These are phyloP conservation scores for Dinocampus coccinellae DNA, from an alignment of 2,888 invertebrate genomes.

Conservation along the genomic window DNA sequence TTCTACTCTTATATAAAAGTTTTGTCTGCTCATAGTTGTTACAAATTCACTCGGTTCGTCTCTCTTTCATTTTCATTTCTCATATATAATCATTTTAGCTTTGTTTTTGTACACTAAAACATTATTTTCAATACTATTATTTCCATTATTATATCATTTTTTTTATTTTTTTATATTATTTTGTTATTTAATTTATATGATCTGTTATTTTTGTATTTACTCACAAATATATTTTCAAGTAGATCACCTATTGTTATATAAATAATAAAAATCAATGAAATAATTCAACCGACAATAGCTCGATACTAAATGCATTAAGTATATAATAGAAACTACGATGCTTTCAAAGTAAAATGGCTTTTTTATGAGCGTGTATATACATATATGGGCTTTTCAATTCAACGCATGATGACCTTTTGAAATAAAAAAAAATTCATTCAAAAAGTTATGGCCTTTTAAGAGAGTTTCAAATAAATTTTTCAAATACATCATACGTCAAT, in stretches of 20 bases:
- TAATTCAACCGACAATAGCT: not conserved
- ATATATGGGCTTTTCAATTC: not conserved
- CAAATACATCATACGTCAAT: not conserved
- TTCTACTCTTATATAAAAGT: conserved; percentile 13
- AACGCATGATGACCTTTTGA: not conserved
- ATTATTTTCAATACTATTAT: no score
- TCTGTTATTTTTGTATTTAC: not conserved
- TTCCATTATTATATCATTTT: no score
- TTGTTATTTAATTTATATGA: not conserved
- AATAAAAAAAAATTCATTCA: no score
- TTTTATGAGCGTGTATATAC: not conserved
- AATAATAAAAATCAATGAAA: not conserved
- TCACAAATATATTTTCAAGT: not conserved
- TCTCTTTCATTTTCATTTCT: conserved; percentile 13
- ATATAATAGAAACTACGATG: not conserved
- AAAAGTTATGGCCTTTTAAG: not conserved
- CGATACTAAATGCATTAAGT: not conserved
- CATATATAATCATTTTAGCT: no score
- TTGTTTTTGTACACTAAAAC: no score
- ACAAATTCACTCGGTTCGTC: conserved; percentile 5
- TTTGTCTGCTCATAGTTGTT: conserved; percentile 6
- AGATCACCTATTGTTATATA: not conserved
- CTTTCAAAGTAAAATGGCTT: not conserved
- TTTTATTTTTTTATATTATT: not conserved
- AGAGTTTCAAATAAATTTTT: not conserved